Conservation (phyloP, 2,113 vertebrate species). For the Eubucco bourcierii region DNA sequence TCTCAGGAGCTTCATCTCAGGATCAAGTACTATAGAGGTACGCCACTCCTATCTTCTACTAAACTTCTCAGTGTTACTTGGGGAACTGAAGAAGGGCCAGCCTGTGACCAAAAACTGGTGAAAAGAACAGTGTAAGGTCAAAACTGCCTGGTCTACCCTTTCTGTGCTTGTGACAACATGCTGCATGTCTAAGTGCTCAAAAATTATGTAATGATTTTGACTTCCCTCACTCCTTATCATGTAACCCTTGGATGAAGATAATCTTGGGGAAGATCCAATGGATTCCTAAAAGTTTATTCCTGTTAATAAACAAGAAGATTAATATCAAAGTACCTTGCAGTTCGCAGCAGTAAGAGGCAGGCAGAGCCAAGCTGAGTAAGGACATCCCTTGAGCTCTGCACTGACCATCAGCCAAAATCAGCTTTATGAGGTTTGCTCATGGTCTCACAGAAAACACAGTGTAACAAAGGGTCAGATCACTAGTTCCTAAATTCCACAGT, state of each 20-base stretch:
- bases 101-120: background rate
- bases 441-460: background rate
- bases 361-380: background rate
- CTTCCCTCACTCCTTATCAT: background rate
- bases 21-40: background rate
- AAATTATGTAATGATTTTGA: background rate
- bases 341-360: background rate
- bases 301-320: background rate
- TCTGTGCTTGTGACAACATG: background rate
- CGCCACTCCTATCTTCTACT: background rate
- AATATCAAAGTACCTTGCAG: background rate
- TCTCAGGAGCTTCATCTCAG: too few species aligned
- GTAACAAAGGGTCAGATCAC: background rate
- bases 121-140: background rate
- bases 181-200: background rate
- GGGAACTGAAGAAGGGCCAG: background rate
- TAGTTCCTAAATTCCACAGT: background rate
- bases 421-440: background rate
- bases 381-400: background rate
- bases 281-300: background rate
- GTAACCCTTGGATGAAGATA: background rate
- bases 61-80: background rate
- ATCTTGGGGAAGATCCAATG: background rate
- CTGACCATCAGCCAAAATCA: background rate
- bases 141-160: background rate